Conservation (phyloP, 2,797 vertebrate species). For the Manis javanica region DNA sequence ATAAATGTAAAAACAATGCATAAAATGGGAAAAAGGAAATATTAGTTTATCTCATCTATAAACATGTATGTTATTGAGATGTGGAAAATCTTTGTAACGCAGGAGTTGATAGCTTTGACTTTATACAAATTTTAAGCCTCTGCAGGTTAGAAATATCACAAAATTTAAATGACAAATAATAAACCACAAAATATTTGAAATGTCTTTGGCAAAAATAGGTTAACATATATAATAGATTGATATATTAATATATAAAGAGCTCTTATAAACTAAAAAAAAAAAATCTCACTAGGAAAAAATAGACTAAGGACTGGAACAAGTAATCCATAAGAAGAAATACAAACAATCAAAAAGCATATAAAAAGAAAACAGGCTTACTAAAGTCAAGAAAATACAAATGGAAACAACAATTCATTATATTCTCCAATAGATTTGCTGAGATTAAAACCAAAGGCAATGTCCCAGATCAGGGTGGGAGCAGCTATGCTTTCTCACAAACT, state of each 20-base stretch:
- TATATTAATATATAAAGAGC: constrained; percentile 20
- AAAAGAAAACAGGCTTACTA: not conserved
- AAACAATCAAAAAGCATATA: not conserved
- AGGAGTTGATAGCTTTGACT: constrained; percentile 31
- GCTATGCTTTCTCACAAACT: not conserved
- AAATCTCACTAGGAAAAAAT: not conserved
- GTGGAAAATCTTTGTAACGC: not conserved
- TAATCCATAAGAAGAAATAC: not conserved
- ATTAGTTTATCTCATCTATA: not conserved
- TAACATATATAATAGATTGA: not conserved
- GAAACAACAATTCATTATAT: not conserved
- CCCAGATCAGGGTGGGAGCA: not conserved
- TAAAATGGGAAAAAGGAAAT: not conserved
- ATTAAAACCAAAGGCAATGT: not conserved
- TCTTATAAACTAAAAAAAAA: constrained; percentile 36
- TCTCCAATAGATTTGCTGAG: not conserved
- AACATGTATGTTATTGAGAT: not conserved
- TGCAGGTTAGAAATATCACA: constrained; percentile 17
- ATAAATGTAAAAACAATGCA: not conserved
- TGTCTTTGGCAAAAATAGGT: not conserved
- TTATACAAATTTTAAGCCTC: not conserved
- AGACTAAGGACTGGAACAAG: not conserved
- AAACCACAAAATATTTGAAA: constrained; percentile 39
- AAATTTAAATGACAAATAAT: not conserved
- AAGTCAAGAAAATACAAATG: not conserved